phyloP scores from a whole-genome alignment of 2,797 vertebrate genomes.

The Ispidina lecontei region DNA sequence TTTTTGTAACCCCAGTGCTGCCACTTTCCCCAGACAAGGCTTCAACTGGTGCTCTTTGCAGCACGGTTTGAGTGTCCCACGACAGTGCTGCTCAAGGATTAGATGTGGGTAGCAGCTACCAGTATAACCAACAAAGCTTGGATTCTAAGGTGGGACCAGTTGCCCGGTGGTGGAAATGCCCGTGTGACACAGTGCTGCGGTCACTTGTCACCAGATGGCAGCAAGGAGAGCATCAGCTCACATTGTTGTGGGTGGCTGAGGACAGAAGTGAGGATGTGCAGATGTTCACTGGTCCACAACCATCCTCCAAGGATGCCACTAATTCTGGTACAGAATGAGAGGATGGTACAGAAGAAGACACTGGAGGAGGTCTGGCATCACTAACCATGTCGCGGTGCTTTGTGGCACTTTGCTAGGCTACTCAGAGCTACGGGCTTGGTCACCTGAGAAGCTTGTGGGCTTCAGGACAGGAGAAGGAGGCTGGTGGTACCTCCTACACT shows the following conservation, averaged over 20 bases:
- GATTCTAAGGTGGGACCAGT: neutral
- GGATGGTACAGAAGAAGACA: neutral
- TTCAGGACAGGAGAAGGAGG: neutral
- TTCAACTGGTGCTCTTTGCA: neutral
- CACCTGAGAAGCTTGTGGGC: neutral
- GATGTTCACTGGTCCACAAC: rapidly evolving
- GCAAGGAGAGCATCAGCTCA: neutral
- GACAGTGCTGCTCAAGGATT: neutral
- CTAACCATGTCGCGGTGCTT: rapidly evolving
- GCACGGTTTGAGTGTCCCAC: rapidly evolving
- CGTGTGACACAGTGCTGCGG: neutral
- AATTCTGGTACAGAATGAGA: neutral
- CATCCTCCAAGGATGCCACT: rapidly evolving
- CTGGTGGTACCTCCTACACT: neutral
- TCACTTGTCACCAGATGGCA: constrained; percentile 39
- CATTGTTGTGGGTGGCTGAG: neutral
- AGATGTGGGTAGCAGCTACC: neutral
- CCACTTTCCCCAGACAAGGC: neutral
- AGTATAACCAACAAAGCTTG: neutral
- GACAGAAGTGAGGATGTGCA: neutral
- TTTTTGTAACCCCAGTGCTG: neutral
- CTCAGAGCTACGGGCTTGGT: neutral
- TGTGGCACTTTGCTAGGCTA: neutral
- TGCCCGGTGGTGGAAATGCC: neutral
- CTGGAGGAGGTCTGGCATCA: neutral